Evolutionary conservation across 2,797 vertebrate species (phyloP), one percentile per base, ranked within the genome.

Genomic region (Catharus ustulatus): DNA sequence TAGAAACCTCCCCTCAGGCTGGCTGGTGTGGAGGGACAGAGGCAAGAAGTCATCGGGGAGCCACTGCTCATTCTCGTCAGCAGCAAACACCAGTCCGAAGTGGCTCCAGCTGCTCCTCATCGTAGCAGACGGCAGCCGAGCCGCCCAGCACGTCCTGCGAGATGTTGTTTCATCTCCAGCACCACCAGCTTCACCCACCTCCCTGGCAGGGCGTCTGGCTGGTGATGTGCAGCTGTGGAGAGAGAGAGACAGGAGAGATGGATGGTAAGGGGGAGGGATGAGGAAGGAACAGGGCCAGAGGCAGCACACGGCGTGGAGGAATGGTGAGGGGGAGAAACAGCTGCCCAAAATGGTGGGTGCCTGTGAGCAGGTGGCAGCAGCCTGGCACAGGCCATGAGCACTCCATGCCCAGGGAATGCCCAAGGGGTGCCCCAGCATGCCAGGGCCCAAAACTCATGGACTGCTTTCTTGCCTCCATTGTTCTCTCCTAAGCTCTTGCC

Each of bases 111-210:
- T 99, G 99, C 89, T 99, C 99, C 9, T 98, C 96, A 2, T 96
- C 29, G 32, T 98, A 98, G 72, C 98, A 97, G 90, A 97, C 94
- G 38, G 97, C 94, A 5, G 98, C 97, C 2, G 97, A 89, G 54
- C 84, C 36, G 1, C 97, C 97, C 86, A 98, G 97, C 95, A 98
- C 49, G 1, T 97, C 92, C 4, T 95, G 97, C 3, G 98, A 98
- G 71, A 98, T 84, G 1, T 66, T 30, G 38, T 99, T 99, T 99
- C 98, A 99, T 99, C 98, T 99, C 98, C 51, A 98, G 98, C 73
- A 99, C 98, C 89, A 98, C 99, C 95, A 99, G 94, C 93, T 98
- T 98, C 48, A 99, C 98, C 98, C 97, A 99, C 98, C 95, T 99
- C 99, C 80, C 94, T 82, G 0, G 98, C 98, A 0, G 98, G 98